phyloP scores from a whole-genome alignment of 2,797 vertebrate genomes.

The Rhabdophis nuchalis region DNA sequence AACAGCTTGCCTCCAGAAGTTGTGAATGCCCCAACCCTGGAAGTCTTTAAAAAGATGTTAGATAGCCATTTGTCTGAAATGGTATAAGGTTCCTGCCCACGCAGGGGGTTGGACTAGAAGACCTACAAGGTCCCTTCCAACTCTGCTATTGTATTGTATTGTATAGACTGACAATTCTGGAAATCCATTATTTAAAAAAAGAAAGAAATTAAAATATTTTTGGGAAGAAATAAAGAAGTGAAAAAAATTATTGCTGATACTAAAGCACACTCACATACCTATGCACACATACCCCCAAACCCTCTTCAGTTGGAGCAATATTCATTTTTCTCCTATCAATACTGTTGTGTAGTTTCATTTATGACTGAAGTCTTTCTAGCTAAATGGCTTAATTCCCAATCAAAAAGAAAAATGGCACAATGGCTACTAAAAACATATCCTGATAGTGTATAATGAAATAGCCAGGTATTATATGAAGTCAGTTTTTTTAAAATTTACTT shows the following conservation, averaged over 20 bases:
- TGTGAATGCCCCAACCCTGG: no score
- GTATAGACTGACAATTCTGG: neutral
- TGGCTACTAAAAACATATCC: neutral
- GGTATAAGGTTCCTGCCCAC: no score
- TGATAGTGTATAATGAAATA: neutral
- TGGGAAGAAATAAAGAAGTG: neutral
- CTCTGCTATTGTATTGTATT: no score
- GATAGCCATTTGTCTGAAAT: no score
- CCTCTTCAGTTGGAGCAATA: neutral
- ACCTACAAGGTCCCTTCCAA: no score
- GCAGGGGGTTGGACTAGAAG: no score
- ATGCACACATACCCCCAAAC: neutral
- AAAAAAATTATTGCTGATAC: neutral
- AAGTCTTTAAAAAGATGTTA: no score
- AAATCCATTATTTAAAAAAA: neutral
- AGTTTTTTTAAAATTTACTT: neutral
- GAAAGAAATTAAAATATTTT: neutral
- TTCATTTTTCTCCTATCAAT: neutral
- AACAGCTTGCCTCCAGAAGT: no score
- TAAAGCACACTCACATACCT: neutral
- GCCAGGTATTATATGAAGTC: neutral
- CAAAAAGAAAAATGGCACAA: neutral
- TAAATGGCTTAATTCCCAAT: neutral
- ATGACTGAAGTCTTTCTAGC: neutral
- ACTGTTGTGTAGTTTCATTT: neutral